phyloP scores from a whole-genome alignment of 2,888 invertebrate genomes.

The Tricholauxania praeusta region DNA sequence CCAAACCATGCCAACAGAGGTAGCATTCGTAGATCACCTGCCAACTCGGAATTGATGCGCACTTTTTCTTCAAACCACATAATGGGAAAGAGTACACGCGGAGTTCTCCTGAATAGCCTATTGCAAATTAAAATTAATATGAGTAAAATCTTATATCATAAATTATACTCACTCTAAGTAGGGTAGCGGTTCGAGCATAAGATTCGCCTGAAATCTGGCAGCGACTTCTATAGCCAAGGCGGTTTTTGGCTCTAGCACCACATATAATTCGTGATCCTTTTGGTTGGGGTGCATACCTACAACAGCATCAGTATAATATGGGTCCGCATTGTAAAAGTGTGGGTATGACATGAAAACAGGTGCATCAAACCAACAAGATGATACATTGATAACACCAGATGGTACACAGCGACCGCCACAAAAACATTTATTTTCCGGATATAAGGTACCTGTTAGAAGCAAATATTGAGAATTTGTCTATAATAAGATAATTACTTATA shows the following conservation, averaged over 20 bases:
- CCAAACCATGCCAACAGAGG: constrained; percentile 44
- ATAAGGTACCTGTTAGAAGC: constrained; percentile 69
- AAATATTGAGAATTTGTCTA: background rate
- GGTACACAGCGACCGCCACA: constrained; percentile 78
- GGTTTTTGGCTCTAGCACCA: constrained; percentile 80
- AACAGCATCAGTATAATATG: constrained; percentile 73
- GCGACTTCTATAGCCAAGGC: constrained; percentile 81
- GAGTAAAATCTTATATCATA: background rate
- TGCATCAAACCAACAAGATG: constrained; percentile 80
- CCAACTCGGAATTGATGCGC: constrained; percentile 50
- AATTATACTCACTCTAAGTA: constrained; percentile 73
- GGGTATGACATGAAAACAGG: constrained; percentile 86
- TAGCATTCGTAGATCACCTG: constrained; percentile 50
- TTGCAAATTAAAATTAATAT: background rate
- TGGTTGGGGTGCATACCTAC: constrained; percentile 78
- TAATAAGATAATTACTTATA: background rate
- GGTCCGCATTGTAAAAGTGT: constrained; percentile 84
- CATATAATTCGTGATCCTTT: constrained; percentile 78
- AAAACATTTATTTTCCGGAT: constrained; percentile 76
- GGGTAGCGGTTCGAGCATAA: constrained; percentile 74
- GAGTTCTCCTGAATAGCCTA: constrained; percentile 53
- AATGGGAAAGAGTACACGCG: constrained; percentile 54
- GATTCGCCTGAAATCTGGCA: constrained; percentile 81
- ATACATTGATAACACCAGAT: constrained; percentile 79
- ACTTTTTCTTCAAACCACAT: constrained; percentile 58